Conservation (phyloP, 2,113 vertebrate species). For the Dipodomys merriami region DNA sequence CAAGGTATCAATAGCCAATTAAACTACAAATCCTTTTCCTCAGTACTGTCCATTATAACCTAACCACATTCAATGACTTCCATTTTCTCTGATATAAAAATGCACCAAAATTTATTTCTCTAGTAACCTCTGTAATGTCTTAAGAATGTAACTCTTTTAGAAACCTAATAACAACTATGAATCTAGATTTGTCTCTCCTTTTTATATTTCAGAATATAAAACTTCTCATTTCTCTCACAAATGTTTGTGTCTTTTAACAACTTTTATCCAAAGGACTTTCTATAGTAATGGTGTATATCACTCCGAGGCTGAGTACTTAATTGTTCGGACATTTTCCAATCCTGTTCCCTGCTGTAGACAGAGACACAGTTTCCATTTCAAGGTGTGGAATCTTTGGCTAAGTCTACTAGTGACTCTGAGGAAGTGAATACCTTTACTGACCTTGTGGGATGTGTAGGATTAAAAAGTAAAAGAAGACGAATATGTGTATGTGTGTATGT, state of each 20-base stretch:
- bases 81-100: background rate
- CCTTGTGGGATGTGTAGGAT: background rate
- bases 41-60: background rate
- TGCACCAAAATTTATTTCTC: background rate
- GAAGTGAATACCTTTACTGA: background rate
- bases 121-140: background rate
- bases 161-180: background rate
- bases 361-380: background rate
- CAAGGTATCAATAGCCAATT: fast-evolving
- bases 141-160: background rate
- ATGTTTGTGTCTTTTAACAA: background rate
- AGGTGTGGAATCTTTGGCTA: background rate
- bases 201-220: background rate
- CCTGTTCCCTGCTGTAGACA: background rate
- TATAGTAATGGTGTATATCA: background rate
- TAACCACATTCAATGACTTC: background rate
- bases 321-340: background rate
- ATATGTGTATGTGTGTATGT: too few relatives aligned
- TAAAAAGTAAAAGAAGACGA: background rate
- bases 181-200: background rate
- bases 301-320: background rate
- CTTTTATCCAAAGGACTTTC: background rate
- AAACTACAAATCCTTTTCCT: background rate
- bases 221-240: background rate
- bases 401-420: background rate